Percentiles rank a stretch among this genome's conserved stretches.
Conservation (phyloP, 2,888 invertebrate species). For the Ennomos fuscantarius region DNA sequence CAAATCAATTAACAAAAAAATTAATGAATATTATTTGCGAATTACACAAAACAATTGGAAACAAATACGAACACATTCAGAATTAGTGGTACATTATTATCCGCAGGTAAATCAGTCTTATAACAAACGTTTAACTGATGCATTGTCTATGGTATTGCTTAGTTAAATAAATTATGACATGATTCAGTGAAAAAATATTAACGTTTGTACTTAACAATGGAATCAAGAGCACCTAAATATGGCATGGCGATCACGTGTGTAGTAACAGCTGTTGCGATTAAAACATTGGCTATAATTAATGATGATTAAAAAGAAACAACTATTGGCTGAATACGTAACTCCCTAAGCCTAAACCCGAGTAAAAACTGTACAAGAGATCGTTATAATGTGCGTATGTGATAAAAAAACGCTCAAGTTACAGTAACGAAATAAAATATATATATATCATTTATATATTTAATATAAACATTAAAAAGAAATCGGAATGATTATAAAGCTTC, state of each 20-base stretch:
- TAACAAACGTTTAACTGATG: conserved; percentile 51
- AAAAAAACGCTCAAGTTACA: conserved; percentile 36
- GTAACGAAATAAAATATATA: conserved; percentile 33
- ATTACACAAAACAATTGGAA: conserved; percentile 34
- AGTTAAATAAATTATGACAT: conserved; percentile 32
- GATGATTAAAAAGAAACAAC: conserved; percentile 31
- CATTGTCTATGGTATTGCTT: conserved; percentile 22
- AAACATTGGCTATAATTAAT: conserved; percentile 31
- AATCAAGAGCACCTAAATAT: conserved; percentile 71
- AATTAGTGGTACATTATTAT: conserved; percentile 45
- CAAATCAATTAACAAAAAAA: conserved; percentile 32
- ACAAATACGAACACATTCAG: conserved; percentile 38
- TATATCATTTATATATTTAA: conserved; percentile 24
- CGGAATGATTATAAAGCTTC: conserved; percentile 52
- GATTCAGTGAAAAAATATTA: conserved; percentile 41
- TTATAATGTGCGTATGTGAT: conserved; percentile 64
- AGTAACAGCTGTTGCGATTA: conserved; percentile 35
- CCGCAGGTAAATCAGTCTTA: conserved; percentile 68
- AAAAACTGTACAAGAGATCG: conserved; percentile 59
- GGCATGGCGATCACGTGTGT: conserved; percentile 36
- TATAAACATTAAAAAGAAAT: conserved; percentile 36
- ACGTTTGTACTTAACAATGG: conserved; percentile 67
- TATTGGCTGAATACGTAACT: conserved; percentile 45
- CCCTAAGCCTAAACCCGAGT: conserved; percentile 47
- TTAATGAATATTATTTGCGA: conserved; percentile 25